Conservation (phyloP, 2,888 invertebrate genomes). For the Amorpha juglandis region DNA sequence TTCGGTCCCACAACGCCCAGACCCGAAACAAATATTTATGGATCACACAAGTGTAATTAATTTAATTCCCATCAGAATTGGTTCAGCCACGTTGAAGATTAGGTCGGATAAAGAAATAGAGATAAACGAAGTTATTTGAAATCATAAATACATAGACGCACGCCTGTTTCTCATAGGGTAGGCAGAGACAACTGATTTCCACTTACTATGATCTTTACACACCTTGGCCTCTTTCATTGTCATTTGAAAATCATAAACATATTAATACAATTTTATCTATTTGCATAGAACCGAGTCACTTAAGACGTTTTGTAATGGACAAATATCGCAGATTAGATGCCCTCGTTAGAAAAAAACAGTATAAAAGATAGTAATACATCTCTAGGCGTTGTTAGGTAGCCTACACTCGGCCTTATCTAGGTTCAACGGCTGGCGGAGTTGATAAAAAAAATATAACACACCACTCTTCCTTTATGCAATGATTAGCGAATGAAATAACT, state of each 20-base stretch:
- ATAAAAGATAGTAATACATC: constrained; percentile 4
- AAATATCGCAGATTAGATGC: constrained; percentile 18
- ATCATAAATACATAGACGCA: too few species aligned
- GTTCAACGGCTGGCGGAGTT: constrained; percentile 27
- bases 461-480: constrained; percentile 26
- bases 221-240: too few species aligned
- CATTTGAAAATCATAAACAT: background rate
- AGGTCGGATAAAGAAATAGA: background rate
- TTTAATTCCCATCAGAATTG: background rate
- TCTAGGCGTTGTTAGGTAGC: constrained; percentile 17
- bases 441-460: constrained; percentile 30
- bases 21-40: too few species aligned
- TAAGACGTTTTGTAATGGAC: constrained; percentile 11
- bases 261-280: background rate
- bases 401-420: constrained; percentile 27
- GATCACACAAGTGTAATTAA: too few species aligned
- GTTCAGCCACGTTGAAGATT: background rate
- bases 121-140: too few species aligned
- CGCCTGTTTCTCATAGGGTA: too few species aligned
- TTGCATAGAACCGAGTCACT: background rate
- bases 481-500: constrained; percentile 8
- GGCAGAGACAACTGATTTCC: too few species aligned
- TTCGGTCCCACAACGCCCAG: too few species aligned
- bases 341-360: constrained; percentile 21
- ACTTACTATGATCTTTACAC: too few species aligned